phyloP scores from a whole-genome alignment of 2,113 vertebrate genomes.

The Antennarius striatus region DNA sequence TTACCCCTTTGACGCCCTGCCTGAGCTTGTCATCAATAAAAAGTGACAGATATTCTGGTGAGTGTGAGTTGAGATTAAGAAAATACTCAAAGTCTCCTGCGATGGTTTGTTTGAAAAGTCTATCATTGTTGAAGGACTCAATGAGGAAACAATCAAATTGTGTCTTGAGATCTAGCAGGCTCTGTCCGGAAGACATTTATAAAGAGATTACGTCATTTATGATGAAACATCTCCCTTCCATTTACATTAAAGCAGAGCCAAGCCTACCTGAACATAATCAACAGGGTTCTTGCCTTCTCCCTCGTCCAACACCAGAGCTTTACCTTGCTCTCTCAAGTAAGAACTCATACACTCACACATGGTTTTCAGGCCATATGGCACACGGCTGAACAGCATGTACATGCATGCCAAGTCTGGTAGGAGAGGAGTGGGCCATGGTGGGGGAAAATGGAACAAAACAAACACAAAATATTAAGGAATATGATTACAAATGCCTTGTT shows the following conservation, averaged over 20 bases:
- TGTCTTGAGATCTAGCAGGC: slow-evolving; percentile 94
- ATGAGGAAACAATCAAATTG: slow-evolving; percentile 96
- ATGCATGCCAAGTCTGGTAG: slow-evolving; percentile 93
- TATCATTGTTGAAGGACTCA: slow-evolving; percentile 95
- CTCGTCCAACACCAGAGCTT: slow-evolving; percentile 96
- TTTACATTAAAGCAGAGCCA: neutral
- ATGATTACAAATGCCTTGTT: neutral
- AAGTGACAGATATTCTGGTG: slow-evolving; percentile 98
- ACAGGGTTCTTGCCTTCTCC: slow-evolving; percentile 98
- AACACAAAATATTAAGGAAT: neutral
- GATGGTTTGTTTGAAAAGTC: slow-evolving; percentile 98
- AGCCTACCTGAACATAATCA: slow-evolving; percentile 94
- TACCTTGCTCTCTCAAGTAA: slow-evolving; percentile 95
- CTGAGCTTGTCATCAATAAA: slow-evolving; percentile 99
- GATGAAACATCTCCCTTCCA: neutral
- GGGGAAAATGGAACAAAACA: slow-evolving; percentile 14
- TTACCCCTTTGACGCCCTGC: slow-evolving; percentile 98
- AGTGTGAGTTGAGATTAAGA: slow-evolving; percentile 97
- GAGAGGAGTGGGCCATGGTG: no score
- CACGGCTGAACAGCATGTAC: slow-evolving; percentile 97
- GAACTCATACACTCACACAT: slow-evolving; percentile 99
- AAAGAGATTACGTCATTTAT: neutral
- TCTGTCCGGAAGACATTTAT: slow-evolving; percentile 73
- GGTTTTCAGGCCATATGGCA: slow-evolving; percentile 96
- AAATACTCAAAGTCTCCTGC: slow-evolving; percentile 98